Evolutionary conservation across 2,888 invertebrate genomes (phyloP), one percentile per base, ranked within the genome.

Genomic region (Nomada fabriciana): DNA sequence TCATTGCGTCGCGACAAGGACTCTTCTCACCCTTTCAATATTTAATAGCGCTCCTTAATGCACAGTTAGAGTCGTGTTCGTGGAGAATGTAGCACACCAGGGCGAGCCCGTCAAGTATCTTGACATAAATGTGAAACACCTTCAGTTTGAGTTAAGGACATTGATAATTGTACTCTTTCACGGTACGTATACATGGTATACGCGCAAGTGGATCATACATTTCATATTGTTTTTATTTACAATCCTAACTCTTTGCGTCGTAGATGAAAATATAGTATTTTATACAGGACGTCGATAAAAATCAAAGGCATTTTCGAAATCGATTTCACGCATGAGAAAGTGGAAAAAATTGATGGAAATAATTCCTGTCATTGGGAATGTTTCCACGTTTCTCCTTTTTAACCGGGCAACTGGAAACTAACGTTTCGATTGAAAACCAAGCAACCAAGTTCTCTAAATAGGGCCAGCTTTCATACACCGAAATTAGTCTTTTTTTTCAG

Each of bases 121-220:
- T 59, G 25, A 23, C 11, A 10, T 65, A 13, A 47, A 13, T 23
- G 67, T 11, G 3, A 50, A 59, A 13, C 29, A 18, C 42, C 52
- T 42, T 59, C 29, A 59, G 57, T 42, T 11, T 52, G 52, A 50
- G 57, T 75, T 20, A 67, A 77, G 75, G 75, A 42, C 52, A 23
- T 42, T n/a, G 36, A 77, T 36, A 36, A 36, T 36, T 36, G 36
- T 36, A 36, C 36, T 36, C 7, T 36, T 36, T 7, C 36, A 5
- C 7, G 36, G 36, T 36, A 7, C 36, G 5, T 36, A 67, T 67
- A 29, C 42, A 23, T 47, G 15, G 36, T 36, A 59, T 67, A 20
- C 55, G 23, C 55, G 15, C 52, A 2, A 25, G 7, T 43, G 13
- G 18, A n/a, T 42, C 25, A 0, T 7, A 11, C 13, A 2, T 23